Conservation (phyloP, 2,888 invertebrate genomes). For the Callinectes sapidus region DNA sequence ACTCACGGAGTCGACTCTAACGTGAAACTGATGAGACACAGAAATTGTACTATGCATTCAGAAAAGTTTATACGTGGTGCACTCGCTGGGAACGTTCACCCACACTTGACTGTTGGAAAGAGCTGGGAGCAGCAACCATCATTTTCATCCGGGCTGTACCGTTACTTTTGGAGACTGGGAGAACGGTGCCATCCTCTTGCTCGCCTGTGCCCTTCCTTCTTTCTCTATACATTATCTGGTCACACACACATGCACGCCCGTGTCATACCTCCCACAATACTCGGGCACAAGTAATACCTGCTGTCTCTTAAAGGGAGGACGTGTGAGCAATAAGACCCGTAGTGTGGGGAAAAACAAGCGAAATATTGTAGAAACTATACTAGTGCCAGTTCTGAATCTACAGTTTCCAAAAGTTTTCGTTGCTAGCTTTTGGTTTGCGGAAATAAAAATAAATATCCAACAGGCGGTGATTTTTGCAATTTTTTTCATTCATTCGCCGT, state of each 20-base stretch:
- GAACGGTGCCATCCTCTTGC: background rate
- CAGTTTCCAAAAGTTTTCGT: conserved; percentile 56
- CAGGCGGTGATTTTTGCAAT: conserved; percentile 48
- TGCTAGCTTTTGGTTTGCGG: conserved; percentile 54
- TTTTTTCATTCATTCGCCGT: conserved; percentile 49
- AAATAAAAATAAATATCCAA: conserved; percentile 65
- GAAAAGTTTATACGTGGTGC: conserved; percentile 24
- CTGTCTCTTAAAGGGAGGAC: background rate
- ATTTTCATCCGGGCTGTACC: conserved; percentile 32
- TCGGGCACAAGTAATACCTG: background rate
- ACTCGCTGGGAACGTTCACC: conserved; percentile 27
- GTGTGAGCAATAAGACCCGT: background rate
- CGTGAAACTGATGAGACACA: conserved; percentile 39
- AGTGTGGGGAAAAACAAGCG: conserved; percentile 41
- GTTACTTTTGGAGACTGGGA: conserved; percentile 19
- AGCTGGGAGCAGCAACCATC: conserved; percentile 3
- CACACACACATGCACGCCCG: background rate
- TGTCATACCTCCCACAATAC: background rate
- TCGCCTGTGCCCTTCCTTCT: background rate
- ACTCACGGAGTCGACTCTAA: conserved; percentile 16
- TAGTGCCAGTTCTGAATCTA: conserved; percentile 56
- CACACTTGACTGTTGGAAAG: conserved; percentile 14
- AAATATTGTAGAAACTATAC: conserved; percentile 48
- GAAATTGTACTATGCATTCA: conserved; percentile 50
- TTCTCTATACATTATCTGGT: background rate